Base-by-base conservation (phyloP, 2,113 vertebrate species). In the Pterocles burchelli region DNA sequence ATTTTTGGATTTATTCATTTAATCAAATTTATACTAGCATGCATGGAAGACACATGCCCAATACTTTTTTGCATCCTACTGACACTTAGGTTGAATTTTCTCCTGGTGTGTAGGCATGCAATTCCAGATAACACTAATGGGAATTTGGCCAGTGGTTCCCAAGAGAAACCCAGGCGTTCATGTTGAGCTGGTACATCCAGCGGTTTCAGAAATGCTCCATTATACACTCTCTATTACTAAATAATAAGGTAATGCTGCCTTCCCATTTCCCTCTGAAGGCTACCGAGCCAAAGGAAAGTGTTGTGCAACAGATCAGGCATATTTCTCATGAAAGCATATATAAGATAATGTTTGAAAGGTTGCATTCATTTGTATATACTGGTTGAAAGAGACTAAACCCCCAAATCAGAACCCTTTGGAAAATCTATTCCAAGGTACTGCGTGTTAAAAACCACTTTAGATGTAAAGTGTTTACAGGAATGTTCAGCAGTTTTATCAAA, bases 281-380 rank as follows among this genome's bases (percentile, higher is more conserved):
- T 61, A 51, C 68, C 9, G 48, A 72, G 26, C 7, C 67, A 88
- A 83, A 73, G 34, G 24, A 83, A 86, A 78, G 78, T 3, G 19
- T 57, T 34, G 18, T 51, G 43, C 17, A 77, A 79, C 58, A 73
- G 13, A 66, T 46, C 34, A 84, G 52, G 51, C 16, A 5, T 67
- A 38, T 88, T 94, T 88, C 45, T 84, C 26, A 65, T n/a, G 12
- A 12, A 58, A 74, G 3, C 21, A 29, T 45, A 55, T 17, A 71
- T 21, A 89, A 90, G 96, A 71, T 21, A 59, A 33, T 16, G 4
- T 80, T 81, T 77, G 26, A 76, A 76, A 95, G 17, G 24, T 62
- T 68, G 19, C 20, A 87, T 62, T 38, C 26, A 10, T 77, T 96
- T 71, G 74, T 77, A 78, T 57, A 61, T 74, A 22, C 55, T 28